Conservation (phyloP, 2,888 invertebrate species). For the Epistrophella euchroma region DNA sequence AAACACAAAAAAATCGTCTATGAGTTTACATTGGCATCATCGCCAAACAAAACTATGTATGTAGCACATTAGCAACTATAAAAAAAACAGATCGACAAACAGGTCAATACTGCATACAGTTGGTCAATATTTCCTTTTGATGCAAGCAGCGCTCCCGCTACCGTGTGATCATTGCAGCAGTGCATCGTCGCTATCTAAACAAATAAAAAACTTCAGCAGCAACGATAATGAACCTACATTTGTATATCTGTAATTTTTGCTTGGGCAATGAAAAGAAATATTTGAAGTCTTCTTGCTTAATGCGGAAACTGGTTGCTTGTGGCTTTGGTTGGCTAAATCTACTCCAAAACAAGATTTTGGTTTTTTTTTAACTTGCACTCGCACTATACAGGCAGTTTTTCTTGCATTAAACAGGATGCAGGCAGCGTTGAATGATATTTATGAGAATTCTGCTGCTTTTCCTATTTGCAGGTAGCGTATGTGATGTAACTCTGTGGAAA, state of each 20-base stretch:
- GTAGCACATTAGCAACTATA: slow-evolving; percentile 32
- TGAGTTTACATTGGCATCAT: slow-evolving; percentile 16
- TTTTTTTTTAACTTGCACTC: background rate
- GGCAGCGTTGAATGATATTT: slow-evolving; percentile 10
- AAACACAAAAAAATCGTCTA: slow-evolving; percentile 7
- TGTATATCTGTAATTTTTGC: slow-evolving; percentile 23
- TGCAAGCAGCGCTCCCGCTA: background rate
- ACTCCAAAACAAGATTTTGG: slow-evolving; percentile 34
- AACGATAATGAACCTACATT: background rate
- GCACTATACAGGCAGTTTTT: slow-evolving; percentile 18
- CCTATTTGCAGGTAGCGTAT: background rate
- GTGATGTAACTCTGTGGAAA: slow-evolving; percentile 43
- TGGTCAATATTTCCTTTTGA: slow-evolving; percentile 56
- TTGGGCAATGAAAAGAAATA: slow-evolving; percentile 2
- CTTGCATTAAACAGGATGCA: slow-evolving; percentile 46
- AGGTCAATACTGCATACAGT: slow-evolving; percentile 24
- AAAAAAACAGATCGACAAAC: slow-evolving; percentile 16
- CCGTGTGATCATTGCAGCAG: slow-evolving; percentile 13
- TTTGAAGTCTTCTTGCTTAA: slow-evolving; percentile 59
- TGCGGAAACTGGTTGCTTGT: slow-evolving; percentile 54
- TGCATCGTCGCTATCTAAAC: background rate
- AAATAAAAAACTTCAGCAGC: slow-evolving; percentile 12
- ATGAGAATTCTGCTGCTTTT: slow-evolving; percentile 15
- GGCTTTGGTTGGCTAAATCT: slow-evolving; percentile 19
- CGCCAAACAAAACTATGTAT: background rate